These are phyloP conservation scores for Drosophila melanocephala DNA, from an alignment of 2,888 invertebrate species.

Conservation along the genomic window DNA sequence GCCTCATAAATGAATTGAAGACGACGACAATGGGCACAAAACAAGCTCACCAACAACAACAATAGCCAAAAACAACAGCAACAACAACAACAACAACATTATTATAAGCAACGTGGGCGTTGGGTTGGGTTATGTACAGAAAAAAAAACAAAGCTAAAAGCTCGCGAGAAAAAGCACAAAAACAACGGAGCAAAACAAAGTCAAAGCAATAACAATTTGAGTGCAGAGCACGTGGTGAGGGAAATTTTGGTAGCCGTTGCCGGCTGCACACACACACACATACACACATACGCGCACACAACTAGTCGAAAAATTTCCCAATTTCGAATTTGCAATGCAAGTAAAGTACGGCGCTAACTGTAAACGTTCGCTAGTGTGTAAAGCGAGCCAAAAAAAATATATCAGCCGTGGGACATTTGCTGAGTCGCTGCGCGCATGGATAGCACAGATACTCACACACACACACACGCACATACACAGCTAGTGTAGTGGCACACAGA, in stretches of 20 bases:
- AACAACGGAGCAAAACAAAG: conserved; percentile 26
- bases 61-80: conserved; percentile 3
- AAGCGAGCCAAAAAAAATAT: conserved; percentile 35
- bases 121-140: conserved; percentile 59
- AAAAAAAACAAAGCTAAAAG: conserved; percentile 5
- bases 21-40: conserved; percentile 21
- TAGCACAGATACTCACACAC: conserved; percentile 33
- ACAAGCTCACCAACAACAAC: conserved; percentile 17
- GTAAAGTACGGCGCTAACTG: conserved; percentile 32
- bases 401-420: conserved; percentile 51
- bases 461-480: conserved; percentile 26
- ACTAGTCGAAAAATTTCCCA: conserved; percentile 46
- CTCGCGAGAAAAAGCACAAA: conserved; percentile 9
- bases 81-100: background rate
- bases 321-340: conserved; percentile 57
- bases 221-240: conserved; percentile 69
- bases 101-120: conserved; percentile 19
- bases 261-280: conserved; percentile 19
- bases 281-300: background rate
- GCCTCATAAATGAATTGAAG: conserved; percentile 78
- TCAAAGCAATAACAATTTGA: conserved; percentile 31
- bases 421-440: conserved; percentile 42
- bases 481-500: conserved; percentile 54
- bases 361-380: conserved; percentile 24
- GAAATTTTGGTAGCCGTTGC: conserved; percentile 52